Evolutionary conservation across 2,113 vertebrate species (phyloP), one percentile per base, ranked within the genome.

Genomic region (Nothobranchius kuhntae): DNA sequence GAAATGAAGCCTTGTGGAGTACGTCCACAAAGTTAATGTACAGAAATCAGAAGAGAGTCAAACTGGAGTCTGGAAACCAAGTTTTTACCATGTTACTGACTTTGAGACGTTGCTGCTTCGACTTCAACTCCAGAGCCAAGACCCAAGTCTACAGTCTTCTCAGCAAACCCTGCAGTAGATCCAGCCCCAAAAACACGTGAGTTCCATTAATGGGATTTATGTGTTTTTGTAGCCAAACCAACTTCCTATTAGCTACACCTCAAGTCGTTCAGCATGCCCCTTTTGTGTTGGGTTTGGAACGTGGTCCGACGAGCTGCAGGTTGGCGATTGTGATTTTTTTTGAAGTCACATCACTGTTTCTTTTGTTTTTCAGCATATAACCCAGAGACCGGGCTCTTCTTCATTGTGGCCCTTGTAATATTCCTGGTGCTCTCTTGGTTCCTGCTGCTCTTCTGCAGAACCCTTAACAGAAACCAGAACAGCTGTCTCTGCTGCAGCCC

Each of bases 361-460:
- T 53, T 30, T 30, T 73, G 5, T 76, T 52, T 78, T 48, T 45
- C 67, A 68, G 24, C 0, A 53, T 3, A 0, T 3, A 11, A 1
- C 3, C 0, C 0, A 6, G 0, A 1, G 1, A 0, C 7, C 51
- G 54, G 59, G 69, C 1, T 53, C 45, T 0, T 26, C 8, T 9
- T 60, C 9, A 0, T n/a, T 10, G 26, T 52, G 59, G 17, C 47
- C 38, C 0, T 73, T 15, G 0, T 55, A 44, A 13, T 11, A n/a
- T 7, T 70, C 52, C 4, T 81, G 54, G 11, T 75, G 36, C 4
- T 77, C 8, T 46, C 14, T 57, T 65, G 30, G 59, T 50, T 82
- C 26, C 35, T 81, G 55, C 64, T 71, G 66, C 4, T 40, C 60
- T 75, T 46, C 54, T 38, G 2, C 40, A 46, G 8, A 55, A 79